Evolutionary conservation across 2,888 invertebrate genomes (phyloP).

Genomic region (Tribolium freemani): DNA sequence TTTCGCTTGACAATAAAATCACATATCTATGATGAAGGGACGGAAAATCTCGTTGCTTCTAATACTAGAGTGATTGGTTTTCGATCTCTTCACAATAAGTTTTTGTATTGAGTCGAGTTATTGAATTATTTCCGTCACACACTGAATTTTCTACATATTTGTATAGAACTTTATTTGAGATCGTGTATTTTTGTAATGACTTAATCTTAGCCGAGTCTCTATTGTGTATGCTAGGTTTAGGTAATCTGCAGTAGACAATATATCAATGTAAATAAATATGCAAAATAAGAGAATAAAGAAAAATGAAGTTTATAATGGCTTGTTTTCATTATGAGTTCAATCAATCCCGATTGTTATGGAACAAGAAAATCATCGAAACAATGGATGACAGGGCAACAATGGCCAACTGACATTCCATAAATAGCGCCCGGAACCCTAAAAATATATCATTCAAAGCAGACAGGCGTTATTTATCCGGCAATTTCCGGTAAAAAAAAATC

Average conservation of each 20-base stretch:
- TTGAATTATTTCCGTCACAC: constrained; percentile 10
- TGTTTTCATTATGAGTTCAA: background rate
- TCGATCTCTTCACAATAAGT: background rate
- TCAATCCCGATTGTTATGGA: background rate
- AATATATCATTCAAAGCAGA: background rate
- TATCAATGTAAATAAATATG: background rate
- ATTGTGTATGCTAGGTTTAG: background rate
- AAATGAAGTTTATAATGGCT: background rate
- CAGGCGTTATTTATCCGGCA: background rate
- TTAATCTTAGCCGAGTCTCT: background rate
- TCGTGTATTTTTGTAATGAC: constrained; percentile 20
- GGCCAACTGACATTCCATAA: background rate
- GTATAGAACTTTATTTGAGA: constrained; percentile 4
- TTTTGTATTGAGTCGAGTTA: background rate
- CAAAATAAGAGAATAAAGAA: background rate
- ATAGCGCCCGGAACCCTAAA: background rate
- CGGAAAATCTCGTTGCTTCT: background rate
- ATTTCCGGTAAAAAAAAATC: background rate
- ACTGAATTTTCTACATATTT: background rate
- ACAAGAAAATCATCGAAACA: background rate
- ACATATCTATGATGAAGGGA: constrained; percentile 8
- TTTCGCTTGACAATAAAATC: constrained; percentile 5
- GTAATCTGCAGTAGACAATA: background rate
- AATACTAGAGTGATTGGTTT: constrained; percentile 1
- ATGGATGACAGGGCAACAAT: background rate